phyloP scores from a whole-genome alignment of 1,140 invertebrate genomes.

The Platyura marginata region DNA sequence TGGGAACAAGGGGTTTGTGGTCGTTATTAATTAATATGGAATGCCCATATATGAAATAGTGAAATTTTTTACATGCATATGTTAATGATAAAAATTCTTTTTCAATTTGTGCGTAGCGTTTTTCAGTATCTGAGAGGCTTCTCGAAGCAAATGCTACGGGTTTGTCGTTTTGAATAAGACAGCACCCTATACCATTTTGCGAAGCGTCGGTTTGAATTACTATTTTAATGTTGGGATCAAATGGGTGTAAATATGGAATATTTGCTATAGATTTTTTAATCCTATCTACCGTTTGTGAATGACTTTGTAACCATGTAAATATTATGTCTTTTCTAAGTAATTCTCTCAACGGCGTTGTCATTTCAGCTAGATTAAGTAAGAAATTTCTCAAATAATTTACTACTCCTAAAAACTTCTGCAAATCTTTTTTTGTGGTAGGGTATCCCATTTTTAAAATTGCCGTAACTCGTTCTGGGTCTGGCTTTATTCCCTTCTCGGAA shows the following conservation, averaged over 20 bases:
- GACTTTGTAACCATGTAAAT: slow-evolving; percentile 6
- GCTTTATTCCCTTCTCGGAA: slow-evolving; percentile 11
- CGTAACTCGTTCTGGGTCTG: slow-evolving; percentile 18
- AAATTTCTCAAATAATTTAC: slow-evolving; percentile 15
- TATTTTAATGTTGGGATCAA: slow-evolving; percentile 10
- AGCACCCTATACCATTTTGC: slow-evolving; percentile 10
- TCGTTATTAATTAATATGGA: slow-evolving; percentile 6
- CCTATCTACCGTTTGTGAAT: slow-evolving; percentile 5
- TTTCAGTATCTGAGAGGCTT: slow-evolving; percentile 9
- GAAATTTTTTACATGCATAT: slow-evolving; percentile 9
- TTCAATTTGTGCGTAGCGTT: slow-evolving; percentile 17
- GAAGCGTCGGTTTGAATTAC: slow-evolving; percentile 16
- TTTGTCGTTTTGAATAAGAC: slow-evolving; percentile 9
- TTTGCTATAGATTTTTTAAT: slow-evolving; percentile 9
- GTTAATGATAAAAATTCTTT: slow-evolving; percentile 26
- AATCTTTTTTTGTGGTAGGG: slow-evolving; percentile 13
- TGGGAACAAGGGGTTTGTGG: slow-evolving; percentile 11
- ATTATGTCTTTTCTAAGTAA: slow-evolving; percentile 7
- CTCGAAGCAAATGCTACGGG: slow-evolving; percentile 20
- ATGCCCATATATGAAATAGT: slow-evolving; percentile 9
- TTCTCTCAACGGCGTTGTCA: slow-evolving; percentile 7
- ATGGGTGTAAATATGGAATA: slow-evolving; percentile 9
- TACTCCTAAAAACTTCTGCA: slow-evolving; percentile 19
- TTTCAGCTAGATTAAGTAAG: slow-evolving; percentile 8
- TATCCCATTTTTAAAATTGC: slow-evolving; percentile 16